Percentiles rank a stretch among this genome's conserved stretches.
These are phyloP conservation scores for Vimba vimba DNA, from an alignment of 2,113 vertebrate genomes.

Conservation along the genomic window DNA sequence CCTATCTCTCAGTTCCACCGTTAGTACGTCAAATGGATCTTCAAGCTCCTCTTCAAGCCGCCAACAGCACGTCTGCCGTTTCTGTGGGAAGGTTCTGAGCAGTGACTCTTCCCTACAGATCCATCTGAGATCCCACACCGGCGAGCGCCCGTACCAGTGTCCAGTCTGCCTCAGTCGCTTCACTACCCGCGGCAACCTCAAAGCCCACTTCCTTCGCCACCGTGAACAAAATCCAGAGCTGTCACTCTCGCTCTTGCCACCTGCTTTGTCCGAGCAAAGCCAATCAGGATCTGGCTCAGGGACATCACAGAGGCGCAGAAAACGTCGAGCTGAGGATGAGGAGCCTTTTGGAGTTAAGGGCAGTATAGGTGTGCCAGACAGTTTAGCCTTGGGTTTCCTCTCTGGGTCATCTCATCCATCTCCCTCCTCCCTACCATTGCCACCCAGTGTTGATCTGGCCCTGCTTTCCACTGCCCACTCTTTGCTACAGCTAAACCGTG, in stretches of 20 bases:
- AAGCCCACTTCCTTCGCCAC: conserved; percentile 91
- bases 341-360: conserved; percentile 75
- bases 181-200: conserved; percentile 91
- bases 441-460: conserved; percentile 80
- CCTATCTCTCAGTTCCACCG: conserved; percentile 66
- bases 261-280: conserved; percentile 72
- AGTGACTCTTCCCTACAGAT: conserved; percentile 93
- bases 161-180: conserved; percentile 92
- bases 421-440: conserved; percentile 76
- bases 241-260: conserved; percentile 88
- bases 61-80: conserved; percentile 85
- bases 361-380: conserved; percentile 69
- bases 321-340: conserved; percentile 76
- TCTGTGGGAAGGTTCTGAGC: conserved; percentile 90
- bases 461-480: conserved; percentile 81
- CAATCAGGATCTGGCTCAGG: conserved; percentile 71
- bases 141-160: conserved; percentile 91
- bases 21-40: conserved; percentile 62
- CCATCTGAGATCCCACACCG: conserved; percentile 90
- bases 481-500: conserved; percentile 77
- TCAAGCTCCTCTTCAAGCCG: conserved; percentile 64
- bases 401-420: conserved; percentile 70
- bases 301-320: conserved; percentile 73
- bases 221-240: conserved; percentile 90
- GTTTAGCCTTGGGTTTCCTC: conserved; percentile 74